Evolutionary conservation across 2,797 vertebrate genomes (phyloP).

Genomic region (Micrastur ruficollis): DNA sequence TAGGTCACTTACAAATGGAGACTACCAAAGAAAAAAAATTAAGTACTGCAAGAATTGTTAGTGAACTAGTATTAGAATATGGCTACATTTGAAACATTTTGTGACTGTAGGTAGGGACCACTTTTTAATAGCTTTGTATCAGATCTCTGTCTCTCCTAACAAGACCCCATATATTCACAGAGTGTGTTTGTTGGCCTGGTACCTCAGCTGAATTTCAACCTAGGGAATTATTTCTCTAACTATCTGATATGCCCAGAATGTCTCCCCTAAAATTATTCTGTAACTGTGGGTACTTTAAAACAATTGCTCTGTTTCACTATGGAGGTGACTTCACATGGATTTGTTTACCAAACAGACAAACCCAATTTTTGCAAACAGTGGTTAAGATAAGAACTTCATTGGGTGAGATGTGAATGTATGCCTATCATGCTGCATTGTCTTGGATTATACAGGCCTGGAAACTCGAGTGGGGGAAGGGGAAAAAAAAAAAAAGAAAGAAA

Average conservation of each 20-base stretch:
- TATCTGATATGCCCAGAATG: not conserved
- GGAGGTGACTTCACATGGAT: not conserved
- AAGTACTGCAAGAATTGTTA: not conserved
- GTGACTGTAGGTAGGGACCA: not conserved
- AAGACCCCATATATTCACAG: not conserved
- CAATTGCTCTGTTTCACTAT: not conserved
- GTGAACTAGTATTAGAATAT: not conserved
- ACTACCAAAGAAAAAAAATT: not conserved
- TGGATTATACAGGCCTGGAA: not conserved
- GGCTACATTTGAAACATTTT: not conserved
- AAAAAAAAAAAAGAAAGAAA: rapidly evolving
- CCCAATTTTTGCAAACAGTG: not conserved
- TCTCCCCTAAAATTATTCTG: not conserved
- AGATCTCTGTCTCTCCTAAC: not conserved
- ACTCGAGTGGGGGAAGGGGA: rapidly evolving
- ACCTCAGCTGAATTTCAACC: not conserved
- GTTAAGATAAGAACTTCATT: not conserved
- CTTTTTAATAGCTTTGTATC: not conserved
- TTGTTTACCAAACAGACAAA: not conserved
- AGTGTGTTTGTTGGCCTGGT: not conserved
- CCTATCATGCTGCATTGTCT: not conserved
- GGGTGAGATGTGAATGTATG: not conserved
- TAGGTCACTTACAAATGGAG: not conserved
- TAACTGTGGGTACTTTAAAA: not conserved
- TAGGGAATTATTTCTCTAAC: not conserved